Evolutionary conservation across 2,113 vertebrate species (phyloP), one percentile per base, ranked within the genome.

Genomic region (Hippopotamus amphibius): DNA sequence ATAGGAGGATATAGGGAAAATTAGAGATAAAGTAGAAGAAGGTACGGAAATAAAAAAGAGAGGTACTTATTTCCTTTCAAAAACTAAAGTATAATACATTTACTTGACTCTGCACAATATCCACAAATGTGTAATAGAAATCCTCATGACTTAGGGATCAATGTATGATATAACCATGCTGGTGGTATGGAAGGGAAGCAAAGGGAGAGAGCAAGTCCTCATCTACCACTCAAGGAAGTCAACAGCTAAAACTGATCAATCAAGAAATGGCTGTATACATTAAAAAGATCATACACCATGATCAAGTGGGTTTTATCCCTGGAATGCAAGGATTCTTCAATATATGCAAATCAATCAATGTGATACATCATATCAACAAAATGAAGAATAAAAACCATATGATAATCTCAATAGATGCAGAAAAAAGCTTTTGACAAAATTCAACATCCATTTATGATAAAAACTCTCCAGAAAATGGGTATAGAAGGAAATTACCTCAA

Each of bases 181-280:
- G 6, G 5, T 11, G 17, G 15, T 53, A 2, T 21, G 33, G 46
- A 48, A n/a, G 1, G 21, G n/a, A 48, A 46, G 46, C 0, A 3
- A 46, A 57, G 16, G 5, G 33, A 26, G 33, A 71, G 24, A 87
- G 15, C 14, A 8, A 2, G 2, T 30, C 83, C 14, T 88, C 41
- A 50, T 21, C 24, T 43, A 55, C n/a, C 6, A 0, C 6, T 65
- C 16, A 19, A 80, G 26, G 24, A 85, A 61, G 30, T 46, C 21
- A 30, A 0, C 57, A 46, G 24, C 17, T 63, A 21, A 19, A 79
- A 50, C 16, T 3, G 9, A 74, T 66, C 63, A 82, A 77, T 72
- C 69, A 63, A 92, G 41, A 89, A 57, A 21, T 57, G 21, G 55
- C 55, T 0, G 2, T 57, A 57, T 7, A 57, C 37, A 37, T 37